A percentile compares a stretch with the other conserved stretches of the same genome.
These are phyloP conservation scores for Daubentonia madagascariensis DNA, from an alignment of 2,113 vertebrate genomes.

Conservation along the genomic window DNA sequence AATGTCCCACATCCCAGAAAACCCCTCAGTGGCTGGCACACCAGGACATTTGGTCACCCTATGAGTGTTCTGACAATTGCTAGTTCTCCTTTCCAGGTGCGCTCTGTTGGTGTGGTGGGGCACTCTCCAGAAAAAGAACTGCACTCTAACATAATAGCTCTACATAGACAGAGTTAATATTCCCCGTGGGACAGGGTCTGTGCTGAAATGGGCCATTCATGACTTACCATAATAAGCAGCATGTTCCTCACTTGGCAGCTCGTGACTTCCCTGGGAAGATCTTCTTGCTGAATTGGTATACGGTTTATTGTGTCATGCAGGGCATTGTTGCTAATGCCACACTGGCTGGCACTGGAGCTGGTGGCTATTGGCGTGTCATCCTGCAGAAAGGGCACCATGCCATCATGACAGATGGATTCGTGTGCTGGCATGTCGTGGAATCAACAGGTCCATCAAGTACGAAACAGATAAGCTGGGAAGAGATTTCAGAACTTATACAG, in stretches of 20 bases:
- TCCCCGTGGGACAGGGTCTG: neutral
- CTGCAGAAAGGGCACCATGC: conserved; percentile 60
- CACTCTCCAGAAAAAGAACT: neutral
- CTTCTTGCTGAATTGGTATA: conserved; percentile 1
- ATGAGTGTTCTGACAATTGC: neutral
- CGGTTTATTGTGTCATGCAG: conserved; percentile 57
- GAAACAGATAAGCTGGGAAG: neutral
- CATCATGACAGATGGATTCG: conserved; percentile 72
- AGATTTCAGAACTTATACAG: neutral
- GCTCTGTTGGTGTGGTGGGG: neutral
- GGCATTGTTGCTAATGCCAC: conserved; percentile 66
- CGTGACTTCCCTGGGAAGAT: conserved; percentile 55
- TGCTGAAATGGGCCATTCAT: neutral
- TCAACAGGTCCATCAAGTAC: conserved; percentile 68
- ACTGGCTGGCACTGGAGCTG: conserved; percentile 51
- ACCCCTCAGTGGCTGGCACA: neutral
- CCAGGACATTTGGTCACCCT: neutral
- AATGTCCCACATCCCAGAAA: neutral
- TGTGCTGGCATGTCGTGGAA: conserved; percentile 66
- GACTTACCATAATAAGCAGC: conserved; percentile 16
- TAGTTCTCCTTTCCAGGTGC: neutral
- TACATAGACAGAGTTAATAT: neutral
- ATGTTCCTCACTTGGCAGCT: conserved; percentile 46
- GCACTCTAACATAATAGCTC: neutral
- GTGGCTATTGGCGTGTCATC: conserved; percentile 35